phyloP scores from a whole-genome alignment of 2,888 invertebrate genomes.

The Acanthosepion lycidas region DNA sequence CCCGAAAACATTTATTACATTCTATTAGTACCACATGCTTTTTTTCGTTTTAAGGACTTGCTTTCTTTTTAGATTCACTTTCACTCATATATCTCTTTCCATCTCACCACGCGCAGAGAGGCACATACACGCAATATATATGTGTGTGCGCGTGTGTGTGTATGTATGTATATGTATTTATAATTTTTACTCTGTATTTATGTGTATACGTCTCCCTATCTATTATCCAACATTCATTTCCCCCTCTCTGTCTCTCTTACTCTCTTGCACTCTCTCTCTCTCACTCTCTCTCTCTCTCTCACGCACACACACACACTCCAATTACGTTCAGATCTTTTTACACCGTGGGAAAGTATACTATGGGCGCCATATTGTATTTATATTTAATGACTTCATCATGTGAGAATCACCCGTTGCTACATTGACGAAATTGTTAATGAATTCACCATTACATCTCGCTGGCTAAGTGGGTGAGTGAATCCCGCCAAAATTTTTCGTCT shows the following conservation, averaged over 20 bases:
- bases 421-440: constrained; percentile 17
- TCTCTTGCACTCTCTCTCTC: background rate
- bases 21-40: constrained; percentile 12
- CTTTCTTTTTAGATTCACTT: background rate
- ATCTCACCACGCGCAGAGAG: background rate
- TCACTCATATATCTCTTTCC: background rate
- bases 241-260: no score
- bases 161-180: background rate
- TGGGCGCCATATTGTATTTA: constrained; percentile 4
- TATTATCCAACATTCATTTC: background rate
- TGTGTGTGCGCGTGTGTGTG: background rate
- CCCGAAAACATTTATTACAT: constrained; percentile 22
- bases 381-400: constrained; percentile 23
- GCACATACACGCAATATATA: background rate
- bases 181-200: background rate
- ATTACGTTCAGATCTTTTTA: background rate
- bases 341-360: background rate
- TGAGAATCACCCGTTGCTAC: background rate
- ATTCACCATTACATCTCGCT: background rate
- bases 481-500: background rate
- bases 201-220: background rate
- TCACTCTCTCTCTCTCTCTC: background rate
- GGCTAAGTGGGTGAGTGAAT: background rate
- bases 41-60: constrained; percentile 1
- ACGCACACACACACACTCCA: background rate